These are phyloP conservation scores for Phalacrocorax carbo DNA, from an alignment of 2,113 vertebrate genomes.

Conservation along the genomic window DNA sequence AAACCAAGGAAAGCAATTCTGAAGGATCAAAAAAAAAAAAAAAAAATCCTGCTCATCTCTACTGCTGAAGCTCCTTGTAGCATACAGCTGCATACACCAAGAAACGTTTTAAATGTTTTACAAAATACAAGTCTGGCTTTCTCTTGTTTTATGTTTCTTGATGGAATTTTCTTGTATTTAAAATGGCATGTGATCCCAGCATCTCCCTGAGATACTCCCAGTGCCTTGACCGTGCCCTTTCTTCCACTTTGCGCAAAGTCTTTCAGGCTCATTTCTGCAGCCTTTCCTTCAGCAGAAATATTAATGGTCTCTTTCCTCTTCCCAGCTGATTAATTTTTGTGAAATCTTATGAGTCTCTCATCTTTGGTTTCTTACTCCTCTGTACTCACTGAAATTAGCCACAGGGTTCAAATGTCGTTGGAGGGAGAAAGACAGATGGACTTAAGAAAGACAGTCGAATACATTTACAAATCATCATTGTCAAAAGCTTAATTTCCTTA, in stretches of 20 bases:
- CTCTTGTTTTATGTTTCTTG: accelerated
- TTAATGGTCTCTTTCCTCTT: not conserved
- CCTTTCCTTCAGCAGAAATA: not conserved
- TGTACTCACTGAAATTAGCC: not conserved
- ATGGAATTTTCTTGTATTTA: not conserved
- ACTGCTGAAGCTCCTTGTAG: not conserved
- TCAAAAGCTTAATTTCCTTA: not conserved
- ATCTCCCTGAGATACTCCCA: not conserved
- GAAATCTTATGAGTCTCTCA: not conserved
- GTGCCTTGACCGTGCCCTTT: not conserved
- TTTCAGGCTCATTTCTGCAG: not conserved
- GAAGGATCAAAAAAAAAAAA: not conserved
- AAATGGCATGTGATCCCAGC: accelerated
- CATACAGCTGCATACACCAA: not conserved
- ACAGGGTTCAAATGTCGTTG: not conserved
- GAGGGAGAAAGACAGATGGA: not conserved
- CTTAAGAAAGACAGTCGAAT: not conserved
- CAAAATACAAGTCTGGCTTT: not conserved
- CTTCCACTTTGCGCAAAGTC: not conserved
- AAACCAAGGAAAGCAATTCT: not conserved
- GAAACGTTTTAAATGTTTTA: not conserved
- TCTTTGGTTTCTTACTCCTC: not conserved
- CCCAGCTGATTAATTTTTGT: not conserved
- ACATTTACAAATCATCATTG: not conserved
- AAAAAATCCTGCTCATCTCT: not conserved